These are phyloP conservation scores for Epiblema foenella DNA, from an alignment of 2,888 invertebrate species.

Conservation along the genomic window DNA sequence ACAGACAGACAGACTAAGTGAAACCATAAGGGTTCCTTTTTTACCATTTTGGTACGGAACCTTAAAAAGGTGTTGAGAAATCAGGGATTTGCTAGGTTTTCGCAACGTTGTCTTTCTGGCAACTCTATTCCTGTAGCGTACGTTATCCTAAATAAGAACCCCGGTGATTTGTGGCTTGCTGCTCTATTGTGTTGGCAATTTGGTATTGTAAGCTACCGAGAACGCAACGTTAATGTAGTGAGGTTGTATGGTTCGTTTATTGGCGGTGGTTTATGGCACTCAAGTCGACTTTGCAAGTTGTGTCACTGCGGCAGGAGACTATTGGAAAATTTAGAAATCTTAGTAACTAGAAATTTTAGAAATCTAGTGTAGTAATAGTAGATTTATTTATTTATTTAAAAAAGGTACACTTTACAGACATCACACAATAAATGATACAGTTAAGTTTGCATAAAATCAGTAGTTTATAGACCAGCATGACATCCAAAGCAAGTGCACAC, in stretches of 20 bases:
- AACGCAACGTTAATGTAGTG: slow-evolving; percentile 3
- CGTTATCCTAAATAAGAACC: slow-evolving; percentile 11
- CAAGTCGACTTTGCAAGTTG: neutral
- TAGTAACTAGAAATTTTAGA: no score
- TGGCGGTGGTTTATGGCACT: slow-evolving; percentile 8
- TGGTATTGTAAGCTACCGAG: slow-evolving; percentile 6
- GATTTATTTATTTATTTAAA: no score
- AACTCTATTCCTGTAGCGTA: neutral
- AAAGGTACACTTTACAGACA: no score
- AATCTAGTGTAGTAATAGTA: no score
- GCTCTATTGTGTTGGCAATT: slow-evolving; percentile 18
- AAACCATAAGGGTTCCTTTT: no score
- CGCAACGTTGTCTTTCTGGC: neutral
- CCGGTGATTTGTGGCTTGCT: slow-evolving; percentile 6
- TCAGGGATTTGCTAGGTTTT: neutral
- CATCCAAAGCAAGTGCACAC: no score
- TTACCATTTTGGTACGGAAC: no score
- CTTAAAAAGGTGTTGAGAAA: no score
- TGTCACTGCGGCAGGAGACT: neutral
- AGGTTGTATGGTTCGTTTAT: slow-evolving; percentile 1
- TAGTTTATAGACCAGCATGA: no score
- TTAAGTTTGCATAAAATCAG: no score
- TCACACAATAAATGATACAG: no score
- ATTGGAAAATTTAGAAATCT: neutral
- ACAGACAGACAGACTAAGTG: no score